Conservation (phyloP, 2,113 vertebrate species). For the Chionis minor region DNA sequence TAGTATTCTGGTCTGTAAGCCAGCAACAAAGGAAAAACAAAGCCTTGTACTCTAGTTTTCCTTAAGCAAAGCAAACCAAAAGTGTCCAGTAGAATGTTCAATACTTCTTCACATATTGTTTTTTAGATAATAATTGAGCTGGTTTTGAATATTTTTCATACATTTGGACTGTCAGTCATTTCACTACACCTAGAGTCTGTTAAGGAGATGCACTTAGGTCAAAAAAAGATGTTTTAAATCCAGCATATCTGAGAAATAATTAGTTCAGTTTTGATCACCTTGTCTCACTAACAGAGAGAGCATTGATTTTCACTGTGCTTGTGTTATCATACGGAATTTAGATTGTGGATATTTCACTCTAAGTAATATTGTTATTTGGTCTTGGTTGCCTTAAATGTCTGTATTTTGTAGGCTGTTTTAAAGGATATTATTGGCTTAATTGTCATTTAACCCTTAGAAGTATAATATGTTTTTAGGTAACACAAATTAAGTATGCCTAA, state of each 20-base stretch:
- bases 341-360: background rate
- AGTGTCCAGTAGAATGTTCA: background rate
- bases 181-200: background rate
- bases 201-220: background rate
- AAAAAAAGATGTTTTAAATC: background rate
- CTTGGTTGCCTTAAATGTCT: background rate
- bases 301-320: background rate
- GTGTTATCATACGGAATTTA: background rate
- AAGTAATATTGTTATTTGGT: background rate
- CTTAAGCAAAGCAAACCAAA: background rate
- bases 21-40: background rate
- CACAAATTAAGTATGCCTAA: background rate
- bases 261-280: background rate
- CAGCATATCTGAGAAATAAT: background rate
- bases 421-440: background rate
- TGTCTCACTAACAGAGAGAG: background rate
- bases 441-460: background rate
- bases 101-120: background rate
- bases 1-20: background rate
- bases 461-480: background rate
- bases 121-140: background rate
- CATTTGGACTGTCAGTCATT: background rate
- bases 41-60: background rate
- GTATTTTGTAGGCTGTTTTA: background rate
- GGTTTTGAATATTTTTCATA: background rate